Evolutionary conservation across 2,113 vertebrate genomes (phyloP).

Genomic region (Muscicapa adusta): DNA sequence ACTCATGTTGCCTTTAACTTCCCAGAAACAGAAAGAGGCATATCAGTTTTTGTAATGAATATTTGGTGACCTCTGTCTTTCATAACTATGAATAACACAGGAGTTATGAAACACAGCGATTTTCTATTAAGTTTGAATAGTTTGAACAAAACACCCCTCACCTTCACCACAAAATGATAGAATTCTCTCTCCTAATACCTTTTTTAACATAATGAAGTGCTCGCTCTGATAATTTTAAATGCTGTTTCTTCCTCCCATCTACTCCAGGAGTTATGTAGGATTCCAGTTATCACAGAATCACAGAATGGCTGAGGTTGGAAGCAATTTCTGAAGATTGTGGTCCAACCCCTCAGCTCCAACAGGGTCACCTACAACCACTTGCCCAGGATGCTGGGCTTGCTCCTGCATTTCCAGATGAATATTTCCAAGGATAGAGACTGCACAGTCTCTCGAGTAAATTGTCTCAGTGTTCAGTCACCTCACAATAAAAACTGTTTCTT

Average conservation of each 20-base stretch:
- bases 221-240: not conserved
- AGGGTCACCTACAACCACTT: not conserved
- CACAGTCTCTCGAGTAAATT: not conserved
- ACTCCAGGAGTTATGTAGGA: not conserved
- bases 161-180: not conserved
- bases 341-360: not conserved
- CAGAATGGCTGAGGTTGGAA: not conserved
- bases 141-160: not conserved
- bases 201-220: not conserved
- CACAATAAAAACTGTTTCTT: not conserved
- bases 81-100: not conserved
- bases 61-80: constrained; percentile 19
- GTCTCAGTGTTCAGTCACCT: not conserved
- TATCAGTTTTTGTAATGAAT: not conserved
- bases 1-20: not conserved
- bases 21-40: not conserved
- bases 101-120: not conserved
- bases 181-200: not conserved
- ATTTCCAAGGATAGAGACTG: not conserved
- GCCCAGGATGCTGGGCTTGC: not conserved
- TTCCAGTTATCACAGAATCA: not conserved
- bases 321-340: not conserved
- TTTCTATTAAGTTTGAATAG: not conserved
- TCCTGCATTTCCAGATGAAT: not conserved
- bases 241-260: not conserved